Evolutionary conservation across 2,113 vertebrate species (phyloP).

Genomic region (Proterorhinus semilunaris): DNA sequence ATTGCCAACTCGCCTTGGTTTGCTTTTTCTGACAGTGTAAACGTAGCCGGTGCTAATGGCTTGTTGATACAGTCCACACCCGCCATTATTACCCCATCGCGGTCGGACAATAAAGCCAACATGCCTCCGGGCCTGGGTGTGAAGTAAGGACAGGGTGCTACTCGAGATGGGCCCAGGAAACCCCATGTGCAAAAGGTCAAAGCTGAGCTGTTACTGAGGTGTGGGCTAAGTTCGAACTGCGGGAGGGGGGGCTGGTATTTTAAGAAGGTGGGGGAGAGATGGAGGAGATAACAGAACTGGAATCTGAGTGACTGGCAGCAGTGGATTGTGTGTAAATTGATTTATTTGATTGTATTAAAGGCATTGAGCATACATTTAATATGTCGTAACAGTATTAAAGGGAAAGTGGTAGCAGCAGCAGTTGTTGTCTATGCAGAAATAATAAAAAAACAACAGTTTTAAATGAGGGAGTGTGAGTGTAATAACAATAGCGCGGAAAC

Average conservation of each 20-base stretch:
- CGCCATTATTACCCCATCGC: constrained; percentile 31
- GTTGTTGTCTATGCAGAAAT: too few species aligned
- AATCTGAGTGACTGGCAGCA: constrained; percentile 64
- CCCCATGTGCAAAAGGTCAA: constrained; percentile 49
- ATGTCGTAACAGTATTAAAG: too few species aligned
- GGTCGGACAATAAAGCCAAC: constrained; percentile 50
- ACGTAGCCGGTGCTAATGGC: constrained; percentile 23
- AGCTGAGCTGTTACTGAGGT: constrained; percentile 32
- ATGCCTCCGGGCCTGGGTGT: constrained; percentile 39
- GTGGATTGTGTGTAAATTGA: constrained; percentile 49
- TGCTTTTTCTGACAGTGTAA: constrained; percentile 26
- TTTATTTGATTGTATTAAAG: neutral
- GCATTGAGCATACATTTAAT: neutral
- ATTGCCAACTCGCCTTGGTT: neutral
- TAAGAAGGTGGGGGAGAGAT: constrained; percentile 14
- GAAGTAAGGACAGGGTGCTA: constrained; percentile 42
- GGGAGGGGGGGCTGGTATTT: constrained; percentile 6
- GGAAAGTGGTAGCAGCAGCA: too few species aligned
- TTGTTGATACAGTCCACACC: constrained; percentile 55
- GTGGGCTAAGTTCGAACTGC: constrained; percentile 13
- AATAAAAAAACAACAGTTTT: too few species aligned
- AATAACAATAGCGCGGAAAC: neutral
- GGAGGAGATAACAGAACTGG: constrained; percentile 1
- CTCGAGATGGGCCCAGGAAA: constrained; percentile 46
- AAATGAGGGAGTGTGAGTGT: neutral